Evolutionary conservation across 37 sponge, comb jelly and placozoan genomes (phyloP).

Genomic region (Oopsacas minuta): DNA sequence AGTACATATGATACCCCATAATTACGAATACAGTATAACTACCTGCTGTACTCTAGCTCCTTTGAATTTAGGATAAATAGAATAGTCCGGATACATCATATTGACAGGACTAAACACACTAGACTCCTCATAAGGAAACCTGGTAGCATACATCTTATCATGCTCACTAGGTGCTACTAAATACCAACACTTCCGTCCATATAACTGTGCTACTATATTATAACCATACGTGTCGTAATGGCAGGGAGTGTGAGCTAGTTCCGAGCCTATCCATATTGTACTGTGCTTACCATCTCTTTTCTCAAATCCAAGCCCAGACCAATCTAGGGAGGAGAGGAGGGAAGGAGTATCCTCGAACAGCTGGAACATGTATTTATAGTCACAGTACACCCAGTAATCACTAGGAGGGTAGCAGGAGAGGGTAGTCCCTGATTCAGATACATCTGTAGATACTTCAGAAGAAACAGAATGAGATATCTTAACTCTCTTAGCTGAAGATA

Average conservation of each 20-base stretch:
- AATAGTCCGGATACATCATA: constrained; percentile 38
- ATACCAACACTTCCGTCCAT: constrained; percentile 67
- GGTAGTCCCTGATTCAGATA: neutral
- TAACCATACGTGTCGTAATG: constrained; percentile 91
- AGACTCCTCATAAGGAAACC: constrained; percentile 89
- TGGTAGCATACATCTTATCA: constrained; percentile 53
- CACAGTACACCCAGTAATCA: constrained; percentile 64
- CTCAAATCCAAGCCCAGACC: constrained; percentile 66
- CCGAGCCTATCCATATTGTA: constrained; percentile 76
- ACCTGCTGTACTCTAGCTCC: constrained; percentile 41
- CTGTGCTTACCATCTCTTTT: constrained; percentile 39
- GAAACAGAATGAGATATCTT: neutral
- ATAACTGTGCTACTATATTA: constrained; percentile 82
- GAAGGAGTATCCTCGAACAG: constrained; percentile 32
- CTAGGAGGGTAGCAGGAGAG: neutral
- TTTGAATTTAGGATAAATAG: constrained; percentile 29
- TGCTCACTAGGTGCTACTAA: constrained; percentile 52
- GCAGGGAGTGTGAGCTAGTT: constrained; percentile 83
- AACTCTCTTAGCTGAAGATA: neutral
- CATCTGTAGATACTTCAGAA: neutral
- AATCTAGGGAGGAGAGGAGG: constrained; percentile 34
- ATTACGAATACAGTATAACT: no score
- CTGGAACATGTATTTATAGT: constrained; percentile 73
- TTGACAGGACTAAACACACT: constrained; percentile 80
- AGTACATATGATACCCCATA: no score